phyloP scores from a whole-genome alignment of 2,797 vertebrate species.

The Hydrolagus colliei region DNA sequence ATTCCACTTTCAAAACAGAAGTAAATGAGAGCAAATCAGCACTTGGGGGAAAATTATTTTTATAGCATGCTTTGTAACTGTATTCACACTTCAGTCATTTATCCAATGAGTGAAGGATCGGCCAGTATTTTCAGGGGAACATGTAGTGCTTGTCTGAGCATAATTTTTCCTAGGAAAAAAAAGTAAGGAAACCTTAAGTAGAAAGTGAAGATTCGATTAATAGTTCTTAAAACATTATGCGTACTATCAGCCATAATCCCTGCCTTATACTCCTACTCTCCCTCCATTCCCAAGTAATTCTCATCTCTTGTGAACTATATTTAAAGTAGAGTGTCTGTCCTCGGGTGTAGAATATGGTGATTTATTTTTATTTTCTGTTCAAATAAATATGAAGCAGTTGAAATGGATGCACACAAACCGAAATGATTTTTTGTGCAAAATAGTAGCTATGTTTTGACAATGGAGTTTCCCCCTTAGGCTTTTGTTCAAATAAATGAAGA shows the following conservation, averaged over 20 bases:
- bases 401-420: not conserved
- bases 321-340: not conserved
- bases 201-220: not conserved
- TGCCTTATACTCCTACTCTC: not conserved
- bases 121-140: not conserved
- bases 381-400: not conserved
- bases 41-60: too few species aligned
- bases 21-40: not conserved
- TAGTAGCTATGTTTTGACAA: not conserved
- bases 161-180: not conserved
- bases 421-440: not conserved
- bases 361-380: not conserved
- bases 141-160: not conserved
- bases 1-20: not conserved
- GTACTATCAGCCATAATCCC: not conserved
- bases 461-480: not conserved
- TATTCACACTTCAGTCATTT: not conserved
- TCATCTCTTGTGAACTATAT: not conserved
- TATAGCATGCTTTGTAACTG: not conserved
- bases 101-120: not conserved
- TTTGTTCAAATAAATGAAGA: too few species aligned
- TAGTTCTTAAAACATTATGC: not conserved
- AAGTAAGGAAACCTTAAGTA: not conserved
- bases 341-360: not conserved
- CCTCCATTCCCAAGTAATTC: not conserved